Conservation (phyloP, 2,113 vertebrate species). For the Alligator mississippiensis region DNA sequence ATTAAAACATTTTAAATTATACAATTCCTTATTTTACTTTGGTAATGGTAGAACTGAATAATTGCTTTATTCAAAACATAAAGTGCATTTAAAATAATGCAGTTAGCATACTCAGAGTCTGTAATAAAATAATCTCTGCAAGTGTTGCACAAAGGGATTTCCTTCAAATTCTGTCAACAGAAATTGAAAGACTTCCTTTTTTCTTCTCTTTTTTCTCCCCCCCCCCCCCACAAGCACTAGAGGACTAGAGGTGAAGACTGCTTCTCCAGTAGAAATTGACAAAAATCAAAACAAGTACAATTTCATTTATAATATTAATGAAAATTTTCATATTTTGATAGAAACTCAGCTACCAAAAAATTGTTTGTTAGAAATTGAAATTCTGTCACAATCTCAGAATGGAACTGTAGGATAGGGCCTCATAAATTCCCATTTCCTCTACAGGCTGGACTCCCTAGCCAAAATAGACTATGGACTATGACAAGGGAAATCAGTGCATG, state of each 20-base stretch:
- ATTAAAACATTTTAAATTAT: no score
- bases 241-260: no score
- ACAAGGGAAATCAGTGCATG: background rate
- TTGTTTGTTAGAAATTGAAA: background rate
- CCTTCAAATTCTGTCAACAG: background rate
- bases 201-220: background rate
- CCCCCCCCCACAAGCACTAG: no score
- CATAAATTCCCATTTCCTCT: background rate
- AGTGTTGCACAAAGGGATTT: background rate
- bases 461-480: no score
- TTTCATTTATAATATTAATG: background rate
- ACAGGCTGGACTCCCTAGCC: accelerated
- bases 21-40: no score
- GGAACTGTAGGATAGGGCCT: background rate
- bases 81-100: background rate
- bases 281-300: background rate
- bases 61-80: background rate
- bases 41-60: no score
- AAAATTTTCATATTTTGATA: background rate
- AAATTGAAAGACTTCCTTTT: background rate
- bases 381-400: background rate
- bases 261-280: background rate
- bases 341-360: background rate
- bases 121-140: background rate
- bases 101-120: background rate